Evolutionary conservation across 2,797 vertebrate genomes (phyloP).

Genomic region (Pogoniulus pusillus): DNA sequence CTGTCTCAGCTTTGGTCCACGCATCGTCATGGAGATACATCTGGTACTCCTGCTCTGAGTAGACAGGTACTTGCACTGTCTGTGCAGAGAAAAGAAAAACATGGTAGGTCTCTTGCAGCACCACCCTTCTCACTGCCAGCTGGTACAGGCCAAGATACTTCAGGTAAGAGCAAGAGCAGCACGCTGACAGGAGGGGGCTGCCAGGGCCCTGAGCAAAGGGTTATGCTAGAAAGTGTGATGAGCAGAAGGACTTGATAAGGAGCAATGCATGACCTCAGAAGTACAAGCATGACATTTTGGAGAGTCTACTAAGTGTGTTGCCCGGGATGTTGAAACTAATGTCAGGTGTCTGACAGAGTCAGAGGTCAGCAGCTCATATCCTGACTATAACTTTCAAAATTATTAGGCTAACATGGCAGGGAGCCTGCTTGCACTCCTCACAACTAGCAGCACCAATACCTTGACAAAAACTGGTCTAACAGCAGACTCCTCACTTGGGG

Average conservation of each 20-base stretch:
- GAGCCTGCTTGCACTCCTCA: constrained; percentile 16
- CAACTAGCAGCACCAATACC: not conserved
- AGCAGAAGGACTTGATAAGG: not conserved
- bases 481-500: not conserved
- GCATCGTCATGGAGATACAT: constrained; percentile 96
- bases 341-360: not conserved
- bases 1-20: constrained; percentile 98
- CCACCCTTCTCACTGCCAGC: not conserved
- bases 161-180: not conserved
- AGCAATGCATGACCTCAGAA: not conserved
- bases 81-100: constrained; percentile 45
- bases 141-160: not conserved
- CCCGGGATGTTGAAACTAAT: not conserved
- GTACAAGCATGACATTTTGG: not conserved
- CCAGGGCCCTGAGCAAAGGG: not conserved
- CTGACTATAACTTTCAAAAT: not conserved
- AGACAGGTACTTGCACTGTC: constrained; percentile 96
- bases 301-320: not conserved
- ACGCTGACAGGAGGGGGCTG: not conserved
- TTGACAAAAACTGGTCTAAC: not conserved
- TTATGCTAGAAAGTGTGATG: not conserved
- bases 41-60: constrained; percentile 98
- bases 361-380: constrained; percentile 4
- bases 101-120: not conserved
- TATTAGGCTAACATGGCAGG: not conserved